These are phyloP conservation scores for Loriculus beryllinus DNA, from an alignment of 2,797 vertebrate species.

Conservation along the genomic window DNA sequence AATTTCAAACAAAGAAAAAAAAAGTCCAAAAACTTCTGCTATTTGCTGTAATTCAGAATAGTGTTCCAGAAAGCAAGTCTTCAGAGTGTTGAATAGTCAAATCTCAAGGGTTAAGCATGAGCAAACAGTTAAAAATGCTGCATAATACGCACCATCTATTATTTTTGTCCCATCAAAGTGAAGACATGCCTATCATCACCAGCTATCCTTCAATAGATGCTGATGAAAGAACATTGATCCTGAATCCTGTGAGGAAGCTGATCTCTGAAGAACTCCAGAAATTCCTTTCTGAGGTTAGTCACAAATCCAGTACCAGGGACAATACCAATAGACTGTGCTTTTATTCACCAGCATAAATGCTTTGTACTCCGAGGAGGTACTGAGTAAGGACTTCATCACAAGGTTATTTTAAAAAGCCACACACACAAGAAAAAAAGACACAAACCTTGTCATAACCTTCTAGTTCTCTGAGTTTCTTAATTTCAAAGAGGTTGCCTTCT, in stretches of 20 bases:
- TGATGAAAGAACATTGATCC: not conserved
- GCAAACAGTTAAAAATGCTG: not conserved
- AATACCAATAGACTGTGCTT: not conserved
- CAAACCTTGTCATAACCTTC: constrained; percentile 93
- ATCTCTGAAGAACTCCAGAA: not conserved
- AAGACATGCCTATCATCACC: not conserved
- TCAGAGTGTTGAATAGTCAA: not conserved
- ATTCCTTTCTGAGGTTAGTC: not conserved
- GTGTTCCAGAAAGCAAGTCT: not conserved
- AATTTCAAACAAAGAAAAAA: not conserved
- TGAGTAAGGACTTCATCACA: not conserved
- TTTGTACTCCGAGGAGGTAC: not conserved
- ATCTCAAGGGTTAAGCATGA: not conserved
- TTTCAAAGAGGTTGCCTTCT: constrained; percentile 97
- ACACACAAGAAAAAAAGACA: not conserved
- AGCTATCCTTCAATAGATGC: not conserved
- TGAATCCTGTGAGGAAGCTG: not conserved
- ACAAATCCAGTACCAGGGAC: not conserved
- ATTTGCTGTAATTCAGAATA: not conserved
- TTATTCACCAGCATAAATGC: not conserved
- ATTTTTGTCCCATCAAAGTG: not conserved
- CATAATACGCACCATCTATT: not conserved
- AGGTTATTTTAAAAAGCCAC: not conserved
- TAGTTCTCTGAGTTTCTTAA: constrained; percentile 89
- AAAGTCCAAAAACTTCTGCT: accelerated